phyloP scores from a whole-genome alignment of 2,797 vertebrate genomes.

The Arnoldichthys spilopterus region DNA sequence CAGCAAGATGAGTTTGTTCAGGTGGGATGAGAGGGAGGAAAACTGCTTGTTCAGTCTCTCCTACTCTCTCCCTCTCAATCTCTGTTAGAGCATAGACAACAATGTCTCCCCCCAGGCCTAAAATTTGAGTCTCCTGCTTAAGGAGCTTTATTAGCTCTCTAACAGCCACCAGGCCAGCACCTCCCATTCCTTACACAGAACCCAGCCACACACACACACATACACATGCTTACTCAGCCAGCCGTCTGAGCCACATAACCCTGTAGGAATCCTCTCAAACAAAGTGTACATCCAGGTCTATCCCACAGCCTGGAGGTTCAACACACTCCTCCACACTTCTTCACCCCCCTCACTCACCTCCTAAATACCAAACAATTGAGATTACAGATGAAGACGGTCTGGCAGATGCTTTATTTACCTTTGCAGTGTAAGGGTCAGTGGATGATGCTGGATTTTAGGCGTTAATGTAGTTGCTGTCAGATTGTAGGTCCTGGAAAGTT shows the following conservation, averaged over 20 bases:
- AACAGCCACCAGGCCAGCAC: neutral
- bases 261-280: conserved; percentile 70
- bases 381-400: neutral
- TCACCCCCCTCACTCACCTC: neutral
- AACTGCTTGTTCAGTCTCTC: conserved; percentile 11
- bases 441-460: too few relatives aligned
- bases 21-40: too few relatives aligned
- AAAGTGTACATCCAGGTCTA: conserved; percentile 54
- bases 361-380: neutral
- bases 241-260: conserved; percentile 75
- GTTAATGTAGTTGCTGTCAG: too few relatives aligned
- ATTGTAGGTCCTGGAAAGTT: too few relatives aligned
- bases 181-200: neutral
- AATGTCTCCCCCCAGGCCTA: neutral
- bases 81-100: neutral
- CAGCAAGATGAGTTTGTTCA: too few relatives aligned
- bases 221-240: conserved; percentile 40
- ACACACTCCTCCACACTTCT: conserved; percentile 44
- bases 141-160: conserved; percentile 5
- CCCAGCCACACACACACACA: conserved; percentile 15
- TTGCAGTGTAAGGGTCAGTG: too few relatives aligned
- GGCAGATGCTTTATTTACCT: too few relatives aligned
- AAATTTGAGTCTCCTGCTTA: neutral
- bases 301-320: conserved; percentile 45
- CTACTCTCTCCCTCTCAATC: neutral